Evolutionary conservation across 2,888 invertebrate genomes (phyloP).

Genomic region (Watsonalla binaria): DNA sequence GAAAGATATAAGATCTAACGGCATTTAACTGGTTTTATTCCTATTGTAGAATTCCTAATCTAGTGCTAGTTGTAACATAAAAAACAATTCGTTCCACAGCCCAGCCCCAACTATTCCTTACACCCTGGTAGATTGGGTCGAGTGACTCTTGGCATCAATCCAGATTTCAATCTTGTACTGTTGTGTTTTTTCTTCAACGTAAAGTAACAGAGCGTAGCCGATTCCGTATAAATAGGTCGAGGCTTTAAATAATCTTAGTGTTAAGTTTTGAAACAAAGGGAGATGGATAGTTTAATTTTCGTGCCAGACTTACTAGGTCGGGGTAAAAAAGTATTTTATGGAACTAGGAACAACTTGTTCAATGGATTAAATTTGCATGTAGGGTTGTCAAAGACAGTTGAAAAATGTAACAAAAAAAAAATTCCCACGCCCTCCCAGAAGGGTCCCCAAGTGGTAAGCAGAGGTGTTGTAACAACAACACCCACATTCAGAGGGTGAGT

Average conservation of each 20-base stretch:
- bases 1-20: no score
- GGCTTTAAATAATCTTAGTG: constrained; percentile 12
- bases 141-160: constrained; percentile 52
- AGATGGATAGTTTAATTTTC: neutral
- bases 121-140: constrained; percentile 55
- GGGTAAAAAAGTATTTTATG: neutral
- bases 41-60: no score
- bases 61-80: neutral
- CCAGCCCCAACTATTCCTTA: constrained; percentile 30
- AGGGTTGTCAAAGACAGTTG: no score
- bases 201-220: constrained; percentile 55
- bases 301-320: neutral
- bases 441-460: no score
- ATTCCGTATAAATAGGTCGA: constrained; percentile 47
- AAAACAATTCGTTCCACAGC: constrained; percentile 3
- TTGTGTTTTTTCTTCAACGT: constrained; percentile 36
- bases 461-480: no score
- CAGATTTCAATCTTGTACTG: constrained; percentile 56
- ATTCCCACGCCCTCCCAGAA: no score
- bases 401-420: no score
- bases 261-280: constrained; percentile 4
- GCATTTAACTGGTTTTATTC: no score
- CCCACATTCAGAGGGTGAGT: no score
- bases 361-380: no score
- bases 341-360: neutral